Evolutionary conservation across 2,113 vertebrate genomes (phyloP).

Genomic region (Siphamia tubifer): DNA sequence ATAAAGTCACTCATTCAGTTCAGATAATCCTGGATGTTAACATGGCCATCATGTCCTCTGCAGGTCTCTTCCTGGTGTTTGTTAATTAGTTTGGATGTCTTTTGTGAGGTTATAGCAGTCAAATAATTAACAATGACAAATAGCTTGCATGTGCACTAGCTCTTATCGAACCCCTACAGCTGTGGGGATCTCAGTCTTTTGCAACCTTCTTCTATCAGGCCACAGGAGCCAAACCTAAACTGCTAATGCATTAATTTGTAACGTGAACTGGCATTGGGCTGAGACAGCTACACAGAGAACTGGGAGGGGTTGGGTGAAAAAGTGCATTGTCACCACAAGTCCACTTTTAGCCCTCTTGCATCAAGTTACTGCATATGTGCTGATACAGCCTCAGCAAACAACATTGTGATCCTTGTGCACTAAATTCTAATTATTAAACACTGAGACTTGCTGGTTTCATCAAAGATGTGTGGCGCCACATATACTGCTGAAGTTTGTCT

Average conservation of each 20-base stretch:
- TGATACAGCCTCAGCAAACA: slow-evolving; percentile 61
- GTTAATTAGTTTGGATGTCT: slow-evolving; percentile 57
- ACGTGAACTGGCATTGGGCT: slow-evolving; percentile 35
- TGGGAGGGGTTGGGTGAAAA: slow-evolving; percentile 19
- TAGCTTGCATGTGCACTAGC: slow-evolving; percentile 32
- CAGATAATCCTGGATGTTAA: slow-evolving; percentile 2
- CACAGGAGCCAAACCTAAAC: slow-evolving; percentile 15
- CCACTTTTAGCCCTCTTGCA: slow-evolving; percentile 54
- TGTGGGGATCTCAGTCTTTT: slow-evolving; percentile 19
- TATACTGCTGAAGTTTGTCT: neutral
- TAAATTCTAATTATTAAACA: slow-evolving; percentile 56
- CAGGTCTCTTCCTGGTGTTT: slow-evolving; percentile 31
- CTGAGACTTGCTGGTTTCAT: slow-evolving; percentile 29
- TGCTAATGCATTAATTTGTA: slow-evolving; percentile 59
- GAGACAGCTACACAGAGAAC: neutral
- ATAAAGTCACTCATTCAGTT: slow-evolving; percentile 18
- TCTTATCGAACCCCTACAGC: slow-evolving; percentile 50
- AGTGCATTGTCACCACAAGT: slow-evolving; percentile 59
- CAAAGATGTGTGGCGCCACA: neutral
- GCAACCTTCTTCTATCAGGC: slow-evolving; percentile 44
- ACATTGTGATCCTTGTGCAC: slow-evolving; percentile 58
- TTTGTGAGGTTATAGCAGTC: slow-evolving; percentile 33
- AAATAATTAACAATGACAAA: slow-evolving; percentile 65
- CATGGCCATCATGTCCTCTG: slow-evolving; percentile 3
- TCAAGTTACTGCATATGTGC: slow-evolving; percentile 47